A percentile compares a stretch with the other conserved stretches of the same genome.
These are phyloP conservation scores for Gallirallus australis DNA, from an alignment of 2,797 vertebrate genomes.

Conservation along the genomic window DNA sequence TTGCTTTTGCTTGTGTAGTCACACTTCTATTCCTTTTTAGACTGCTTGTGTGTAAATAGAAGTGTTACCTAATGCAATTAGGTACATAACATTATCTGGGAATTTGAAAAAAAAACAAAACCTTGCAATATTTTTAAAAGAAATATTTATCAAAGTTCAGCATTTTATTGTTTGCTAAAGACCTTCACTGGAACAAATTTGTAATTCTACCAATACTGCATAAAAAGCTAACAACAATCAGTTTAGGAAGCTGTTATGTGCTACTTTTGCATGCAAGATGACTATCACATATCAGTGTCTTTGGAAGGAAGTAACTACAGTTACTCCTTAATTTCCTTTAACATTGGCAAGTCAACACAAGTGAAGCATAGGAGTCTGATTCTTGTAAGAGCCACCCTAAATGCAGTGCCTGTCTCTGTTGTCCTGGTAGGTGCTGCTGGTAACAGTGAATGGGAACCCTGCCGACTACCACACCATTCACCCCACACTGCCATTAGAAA, in stretches of 20 bases:
- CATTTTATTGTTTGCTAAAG: background rate
- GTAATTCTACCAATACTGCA: background rate
- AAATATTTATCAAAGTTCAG: background rate
- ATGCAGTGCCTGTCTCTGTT: background rate
- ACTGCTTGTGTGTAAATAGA: background rate
- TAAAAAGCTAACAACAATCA: background rate
- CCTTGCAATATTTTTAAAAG: background rate
- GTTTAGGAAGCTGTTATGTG: background rate
- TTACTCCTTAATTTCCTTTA: background rate
- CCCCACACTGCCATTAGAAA: conserved; percentile 83
- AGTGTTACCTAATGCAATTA: background rate
- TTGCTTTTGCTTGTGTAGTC: background rate
- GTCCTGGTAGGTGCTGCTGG: conserved; percentile 81
- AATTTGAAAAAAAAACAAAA: background rate
- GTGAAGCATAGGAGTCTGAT: background rate
- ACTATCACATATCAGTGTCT: background rate
- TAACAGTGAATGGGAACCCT: conserved; percentile 91
- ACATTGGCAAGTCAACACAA: background rate
- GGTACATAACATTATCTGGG: background rate
- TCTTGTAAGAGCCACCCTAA: background rate
- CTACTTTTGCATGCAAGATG: background rate
- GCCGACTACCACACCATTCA: conserved; percentile 88
- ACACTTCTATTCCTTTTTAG: background rate
- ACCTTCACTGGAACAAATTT: background rate
- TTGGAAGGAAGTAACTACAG: background rate